These are phyloP conservation scores for Bombyx huttoni DNA, from an alignment of 2,888 invertebrate genomes.

Conservation along the genomic window DNA sequence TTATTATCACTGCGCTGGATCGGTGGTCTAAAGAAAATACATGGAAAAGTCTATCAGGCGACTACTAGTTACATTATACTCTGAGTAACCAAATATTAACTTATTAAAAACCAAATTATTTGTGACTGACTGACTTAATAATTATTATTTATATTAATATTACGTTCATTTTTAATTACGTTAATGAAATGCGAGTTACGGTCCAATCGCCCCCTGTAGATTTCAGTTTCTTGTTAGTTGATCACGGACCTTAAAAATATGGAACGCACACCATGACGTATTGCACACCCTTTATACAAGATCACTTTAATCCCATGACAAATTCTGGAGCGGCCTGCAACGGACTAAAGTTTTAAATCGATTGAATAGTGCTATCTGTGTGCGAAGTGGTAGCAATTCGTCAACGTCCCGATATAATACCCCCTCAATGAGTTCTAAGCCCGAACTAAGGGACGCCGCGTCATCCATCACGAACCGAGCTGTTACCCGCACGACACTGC, in stretches of 20 bases:
- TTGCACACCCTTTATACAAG: not conserved
- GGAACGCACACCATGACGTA: not conserved
- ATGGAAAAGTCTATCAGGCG: too few species aligned
- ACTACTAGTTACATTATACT: too few species aligned
- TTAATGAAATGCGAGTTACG: too few species aligned
- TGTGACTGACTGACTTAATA: too few species aligned
- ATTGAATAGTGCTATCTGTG: constrained; percentile 56
- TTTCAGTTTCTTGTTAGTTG: too few species aligned
- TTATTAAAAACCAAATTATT: too few species aligned
- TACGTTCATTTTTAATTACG: too few species aligned
- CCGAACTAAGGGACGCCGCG: constrained; percentile 46
- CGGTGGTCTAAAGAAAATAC: too few species aligned
- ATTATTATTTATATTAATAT: too few species aligned
- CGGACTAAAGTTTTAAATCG: constrained; percentile 47
- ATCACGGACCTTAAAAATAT: not conserved
- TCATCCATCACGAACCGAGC: constrained; percentile 55
- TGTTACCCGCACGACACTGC: constrained; percentile 26
- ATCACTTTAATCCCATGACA: constrained; percentile 17
- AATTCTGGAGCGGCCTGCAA: constrained; percentile 23
- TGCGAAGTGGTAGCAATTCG: constrained; percentile 54
- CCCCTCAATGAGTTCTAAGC: constrained; percentile 62
- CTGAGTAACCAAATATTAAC: too few species aligned
- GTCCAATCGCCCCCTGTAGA: too few species aligned
- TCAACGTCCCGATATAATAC: constrained; percentile 66
- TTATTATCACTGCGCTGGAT: too few species aligned